Base-by-base conservation (phyloP, 1,140 invertebrate genomes). In the Archivesica marissinica region DNA sequence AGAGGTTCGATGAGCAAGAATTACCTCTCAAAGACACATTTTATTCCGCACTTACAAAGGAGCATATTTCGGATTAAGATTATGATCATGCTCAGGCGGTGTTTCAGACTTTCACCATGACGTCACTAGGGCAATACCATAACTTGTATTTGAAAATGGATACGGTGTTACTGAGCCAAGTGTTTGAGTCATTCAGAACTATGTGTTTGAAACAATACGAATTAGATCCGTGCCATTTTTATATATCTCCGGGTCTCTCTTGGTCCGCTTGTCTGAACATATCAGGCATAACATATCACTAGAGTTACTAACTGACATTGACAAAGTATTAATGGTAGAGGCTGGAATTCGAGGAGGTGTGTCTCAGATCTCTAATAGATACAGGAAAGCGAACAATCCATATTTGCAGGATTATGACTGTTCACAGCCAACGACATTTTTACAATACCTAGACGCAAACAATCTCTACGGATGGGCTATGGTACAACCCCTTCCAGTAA, bases 281-380 rank as follows among this genome's bases (percentile, higher is more conserved):
- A 64, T 90, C 87, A 28, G 74, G 64, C 54, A 59, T 87, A n/a
- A n/a, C n/a, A n/a, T n/a, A 2, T 68, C 76, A 13, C 77, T 86
- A 15, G 89, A 92, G 39, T 59, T 89, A 13, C 15, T 92, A 3
- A 87, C 74, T 13, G 88, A 91, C 66, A 76, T 76, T 52, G 72
- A 76, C 41, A 80, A 15, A 87, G 90, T 76, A 87, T 88, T 88
- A 54, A 83, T 92, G n/a, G n/a, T n/a, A n/a, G n/a, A 93, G 61
- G 83, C 78, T 59, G 90, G 91, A 7, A 85, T 89, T 0, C 75
- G 91, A 20, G 86, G 85, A 35, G 85, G 13, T n/a, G n/a, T n/a
- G n/a, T 78, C 52, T 20, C 56, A 76, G 23, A 83, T 88, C 47
- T 72, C 66, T 15, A 83, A 87, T 47, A 61, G 88, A 47, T 88